A percentile compares a stretch with the other conserved stretches of the same genome.
These are phyloP conservation scores for Nymphicus hollandicus DNA, from an alignment of 2,113 vertebrate species.

Conservation along the genomic window DNA sequence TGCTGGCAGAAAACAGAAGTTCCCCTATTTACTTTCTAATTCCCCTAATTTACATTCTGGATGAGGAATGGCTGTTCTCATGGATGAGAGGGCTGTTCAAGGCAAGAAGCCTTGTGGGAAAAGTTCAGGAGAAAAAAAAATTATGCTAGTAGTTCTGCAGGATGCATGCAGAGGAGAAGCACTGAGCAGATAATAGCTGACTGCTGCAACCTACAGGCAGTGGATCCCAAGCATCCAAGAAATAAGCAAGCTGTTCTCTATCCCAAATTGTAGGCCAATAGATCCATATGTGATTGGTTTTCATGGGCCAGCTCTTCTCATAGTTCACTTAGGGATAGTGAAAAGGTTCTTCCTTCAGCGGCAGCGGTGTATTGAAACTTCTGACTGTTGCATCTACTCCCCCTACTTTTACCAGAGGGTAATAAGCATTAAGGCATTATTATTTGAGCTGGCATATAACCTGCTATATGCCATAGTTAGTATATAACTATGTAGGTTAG, in stretches of 20 bases:
- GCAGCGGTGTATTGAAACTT: background rate
- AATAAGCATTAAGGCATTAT: background rate
- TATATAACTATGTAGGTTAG: background rate
- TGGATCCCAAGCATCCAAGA: background rate
- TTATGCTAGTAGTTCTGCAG: background rate
- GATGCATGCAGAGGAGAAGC: background rate
- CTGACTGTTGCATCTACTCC: background rate
- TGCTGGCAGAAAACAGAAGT: background rate
- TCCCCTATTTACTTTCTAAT: background rate
- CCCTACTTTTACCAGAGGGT: background rate
- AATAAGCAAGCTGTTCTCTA: background rate
- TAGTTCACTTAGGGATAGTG: background rate
- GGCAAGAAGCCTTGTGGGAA: background rate
- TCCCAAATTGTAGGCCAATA: background rate
- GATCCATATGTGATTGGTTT: background rate
- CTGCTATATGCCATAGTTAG: background rate
- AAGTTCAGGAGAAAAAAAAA: background rate
- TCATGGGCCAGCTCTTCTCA: background rate
- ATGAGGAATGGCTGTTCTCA: background rate
- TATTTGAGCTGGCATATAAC: background rate
- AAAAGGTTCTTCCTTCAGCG: background rate
- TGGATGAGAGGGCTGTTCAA: background rate
- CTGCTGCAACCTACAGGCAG: background rate
- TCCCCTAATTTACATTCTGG: background rate
- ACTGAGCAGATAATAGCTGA: background rate